Evolutionary conservation across 2,797 vertebrate species (phyloP).

Genomic region (Pseudomugil gertrudae): DNA sequence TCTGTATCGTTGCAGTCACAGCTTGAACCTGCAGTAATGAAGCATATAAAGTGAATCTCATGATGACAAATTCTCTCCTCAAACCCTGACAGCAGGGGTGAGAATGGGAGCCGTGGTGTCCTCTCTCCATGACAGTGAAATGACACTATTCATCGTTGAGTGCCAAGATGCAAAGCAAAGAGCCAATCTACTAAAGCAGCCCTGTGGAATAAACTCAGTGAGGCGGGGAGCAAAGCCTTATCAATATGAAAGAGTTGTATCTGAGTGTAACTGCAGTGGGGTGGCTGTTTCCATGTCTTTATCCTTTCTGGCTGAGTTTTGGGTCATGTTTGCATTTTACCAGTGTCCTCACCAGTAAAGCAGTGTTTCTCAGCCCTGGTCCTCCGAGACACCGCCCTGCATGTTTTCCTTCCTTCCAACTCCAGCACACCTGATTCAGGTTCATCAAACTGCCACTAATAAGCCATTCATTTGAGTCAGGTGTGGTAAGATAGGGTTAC

Average conservation of each 20-base stretch:
- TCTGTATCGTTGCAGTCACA: conserved; percentile 23
- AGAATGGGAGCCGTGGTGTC: conserved; percentile 46
- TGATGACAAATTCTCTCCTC: conserved; percentile 64
- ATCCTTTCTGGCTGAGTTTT: no score
- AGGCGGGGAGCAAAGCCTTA: conserved; percentile 37
- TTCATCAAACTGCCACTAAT: no score
- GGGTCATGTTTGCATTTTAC: no score
- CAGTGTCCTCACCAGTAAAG: no score
- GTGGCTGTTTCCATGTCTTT: no score
- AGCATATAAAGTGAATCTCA: conserved; percentile 46
- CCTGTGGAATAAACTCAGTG: conserved; percentile 48
- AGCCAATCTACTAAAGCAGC: conserved; percentile 73
- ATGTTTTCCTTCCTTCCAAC: no score
- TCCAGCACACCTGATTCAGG: no score
- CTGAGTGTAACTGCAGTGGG: not conserved
- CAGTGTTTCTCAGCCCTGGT: no score
- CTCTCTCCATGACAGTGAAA: conserved; percentile 53
- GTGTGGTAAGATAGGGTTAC: no score
- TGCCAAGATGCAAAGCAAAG: conserved; percentile 39
- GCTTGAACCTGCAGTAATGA: conserved; percentile 50
- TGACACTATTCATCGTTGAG: conserved; percentile 52
- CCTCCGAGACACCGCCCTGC: no score
- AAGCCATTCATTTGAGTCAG: no score
- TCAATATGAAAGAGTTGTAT: conserved; percentile 44
- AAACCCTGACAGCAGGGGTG: conserved; percentile 63